Evolutionary conservation across 2,113 vertebrate genomes (phyloP).

Genomic region (Myodes glareolus): DNA sequence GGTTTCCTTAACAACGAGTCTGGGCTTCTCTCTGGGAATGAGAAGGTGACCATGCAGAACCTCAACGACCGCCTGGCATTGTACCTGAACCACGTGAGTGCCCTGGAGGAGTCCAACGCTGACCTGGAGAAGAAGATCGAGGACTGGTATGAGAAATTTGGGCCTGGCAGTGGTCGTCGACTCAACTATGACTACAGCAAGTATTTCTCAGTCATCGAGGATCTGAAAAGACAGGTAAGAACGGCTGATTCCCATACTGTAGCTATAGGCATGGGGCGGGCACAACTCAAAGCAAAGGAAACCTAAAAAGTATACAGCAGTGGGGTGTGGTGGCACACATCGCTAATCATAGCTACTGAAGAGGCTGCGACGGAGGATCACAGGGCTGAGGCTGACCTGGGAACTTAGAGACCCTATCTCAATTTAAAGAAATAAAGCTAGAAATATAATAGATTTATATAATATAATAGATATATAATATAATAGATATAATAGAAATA

Average conservation of each 20-base stretch:
- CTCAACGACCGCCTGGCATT: constrained; percentile 90
- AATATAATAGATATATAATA: not conserved
- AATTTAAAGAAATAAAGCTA: not conserved
- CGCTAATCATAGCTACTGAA: not conserved
- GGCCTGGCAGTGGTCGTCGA: constrained; percentile 49
- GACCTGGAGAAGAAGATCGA: constrained; percentile 86
- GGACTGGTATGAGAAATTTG: constrained; percentile 77
- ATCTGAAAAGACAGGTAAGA: constrained; percentile 83
- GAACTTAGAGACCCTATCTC: not conserved
- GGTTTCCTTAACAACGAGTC: constrained; percentile 69
- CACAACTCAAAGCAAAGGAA: not conserved
- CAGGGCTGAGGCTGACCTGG: not conserved
- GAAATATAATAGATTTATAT: not conserved
- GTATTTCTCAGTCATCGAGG: constrained; percentile 79
- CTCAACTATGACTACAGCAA: constrained; percentile 68
- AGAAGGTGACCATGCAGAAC: constrained; percentile 89
- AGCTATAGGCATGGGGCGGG: not conserved
- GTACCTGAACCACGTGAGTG: constrained; percentile 88
- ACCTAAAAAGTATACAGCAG: not conserved
- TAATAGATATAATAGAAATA: not conserved
- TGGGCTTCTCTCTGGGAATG: constrained; percentile 78
- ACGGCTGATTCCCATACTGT: not conserved
- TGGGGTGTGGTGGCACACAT: not conserved
- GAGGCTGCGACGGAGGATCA: not conserved
- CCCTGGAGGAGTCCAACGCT: constrained; percentile 88